Evolutionary conservation across 1,140 invertebrate genomes (phyloP).

Genomic region (Macrobrachium nipponense): DNA sequence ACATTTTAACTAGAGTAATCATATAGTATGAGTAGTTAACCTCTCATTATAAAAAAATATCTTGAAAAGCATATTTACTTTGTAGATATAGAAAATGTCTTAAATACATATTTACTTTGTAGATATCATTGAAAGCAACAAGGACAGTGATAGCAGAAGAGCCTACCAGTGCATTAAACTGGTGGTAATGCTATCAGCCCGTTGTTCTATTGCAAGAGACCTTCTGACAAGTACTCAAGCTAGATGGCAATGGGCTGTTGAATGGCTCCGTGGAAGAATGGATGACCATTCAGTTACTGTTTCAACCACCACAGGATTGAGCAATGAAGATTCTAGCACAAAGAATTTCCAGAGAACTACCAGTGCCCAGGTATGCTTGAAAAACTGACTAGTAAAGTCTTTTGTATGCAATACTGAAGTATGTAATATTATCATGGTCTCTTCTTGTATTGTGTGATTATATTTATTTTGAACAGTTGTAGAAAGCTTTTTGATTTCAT

Average conservation of each 20-base stretch:
- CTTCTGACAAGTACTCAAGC: constrained; percentile 68
- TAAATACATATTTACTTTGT: background rate
- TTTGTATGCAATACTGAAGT: too few relatives aligned
- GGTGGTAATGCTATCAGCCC: constrained; percentile 69
- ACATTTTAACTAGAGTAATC: too few relatives aligned
- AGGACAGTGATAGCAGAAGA: constrained; percentile 69
- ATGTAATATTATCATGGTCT: too few relatives aligned
- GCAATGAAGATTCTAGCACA: constrained; percentile 71
- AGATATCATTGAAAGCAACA: constrained; percentile 65
- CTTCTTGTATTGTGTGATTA: background rate
- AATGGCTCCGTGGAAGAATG: constrained; percentile 72
- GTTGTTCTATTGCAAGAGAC: constrained; percentile 69
- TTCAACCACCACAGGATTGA: constrained; percentile 55
- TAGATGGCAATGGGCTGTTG: constrained; percentile 72
- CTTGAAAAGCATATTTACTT: background rate
- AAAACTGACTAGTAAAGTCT: too few relatives aligned
- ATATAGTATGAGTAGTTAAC: too few relatives aligned
- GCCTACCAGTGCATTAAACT: constrained; percentile 73
- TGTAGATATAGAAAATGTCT: background rate
- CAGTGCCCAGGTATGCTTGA: constrained; percentile 70
- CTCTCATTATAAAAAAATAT: too few relatives aligned
- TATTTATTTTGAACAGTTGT: background rate
- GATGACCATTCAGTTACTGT: constrained; percentile 66
- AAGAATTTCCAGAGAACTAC: constrained; percentile 72
- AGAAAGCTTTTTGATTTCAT: background rate